Conservation (phyloP, 1,140 invertebrate species). For the Psilanteris sp. region DNA sequence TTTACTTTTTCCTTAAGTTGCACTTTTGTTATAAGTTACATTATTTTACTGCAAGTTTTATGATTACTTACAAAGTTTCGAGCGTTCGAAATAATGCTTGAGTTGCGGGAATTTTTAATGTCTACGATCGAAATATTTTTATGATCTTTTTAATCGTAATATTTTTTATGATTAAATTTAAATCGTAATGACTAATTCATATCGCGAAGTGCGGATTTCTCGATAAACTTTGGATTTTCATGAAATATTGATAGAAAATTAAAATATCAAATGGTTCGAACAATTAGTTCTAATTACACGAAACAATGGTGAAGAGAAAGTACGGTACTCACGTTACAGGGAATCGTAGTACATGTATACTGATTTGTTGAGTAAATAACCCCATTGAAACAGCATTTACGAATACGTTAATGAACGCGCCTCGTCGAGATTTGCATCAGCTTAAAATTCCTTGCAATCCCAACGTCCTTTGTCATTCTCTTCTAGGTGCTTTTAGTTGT, state of each 20-base stretch:
- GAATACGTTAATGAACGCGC: slow-evolving; percentile 66
- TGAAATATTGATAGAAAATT: background rate
- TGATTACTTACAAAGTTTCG: slow-evolving; percentile 13
- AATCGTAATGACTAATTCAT: too few species aligned
- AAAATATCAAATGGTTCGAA: slow-evolving; percentile 7
- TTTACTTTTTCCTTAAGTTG: background rate
- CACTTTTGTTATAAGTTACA: slow-evolving; percentile 8
- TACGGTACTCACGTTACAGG: slow-evolving; percentile 31
- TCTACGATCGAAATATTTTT: slow-evolving; percentile 6
- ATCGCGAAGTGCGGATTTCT: background rate
- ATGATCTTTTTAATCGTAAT: too few species aligned
- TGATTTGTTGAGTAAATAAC: slow-evolving; percentile 67
- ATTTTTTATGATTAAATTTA: too few species aligned
- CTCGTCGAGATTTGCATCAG: slow-evolving; percentile 68
- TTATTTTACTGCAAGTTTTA: slow-evolving; percentile 20
- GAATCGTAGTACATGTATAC: slow-evolving; percentile 54
- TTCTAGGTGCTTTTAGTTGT: slow-evolving; percentile 66
- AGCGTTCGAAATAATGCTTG: background rate
- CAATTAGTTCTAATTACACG: slow-evolving; percentile 42
- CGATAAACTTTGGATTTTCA: background rate
- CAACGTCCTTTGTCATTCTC: slow-evolving; percentile 59
- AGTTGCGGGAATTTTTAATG: background rate
- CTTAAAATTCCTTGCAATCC: slow-evolving; percentile 66
- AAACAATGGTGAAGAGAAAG: slow-evolving; percentile 28
- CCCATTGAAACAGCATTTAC: slow-evolving; percentile 62